Evolutionary conservation across 2,888 invertebrate species (phyloP), one percentile per base, ranked within the genome.

Genomic region (Drosophila austrosaltans): DNA sequence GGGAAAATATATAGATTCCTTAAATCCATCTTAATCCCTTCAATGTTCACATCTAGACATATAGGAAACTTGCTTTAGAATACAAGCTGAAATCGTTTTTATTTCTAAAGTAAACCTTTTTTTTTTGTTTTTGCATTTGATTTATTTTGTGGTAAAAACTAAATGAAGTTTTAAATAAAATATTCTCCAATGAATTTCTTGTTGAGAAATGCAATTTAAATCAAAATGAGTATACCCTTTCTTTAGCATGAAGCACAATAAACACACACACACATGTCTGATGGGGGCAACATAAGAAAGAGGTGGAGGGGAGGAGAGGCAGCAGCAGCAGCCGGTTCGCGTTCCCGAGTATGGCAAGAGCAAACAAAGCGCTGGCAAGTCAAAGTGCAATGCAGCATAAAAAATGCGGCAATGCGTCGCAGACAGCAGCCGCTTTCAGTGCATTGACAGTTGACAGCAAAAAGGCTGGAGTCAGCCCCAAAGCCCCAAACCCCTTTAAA

Each of bases 391-490:
- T 77, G 84, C 77, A 72, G 84, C 79, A 84, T 86, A 86, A 88
- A 84, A 84, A 84, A 79, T 88, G 78, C 82, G 82, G 72, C 75
- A 73, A 42, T 57, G 61, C 40, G 68, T 25, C 32, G 63, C 63
- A 28, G 58, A 40, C 54, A 81, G 63, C 77, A 65, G 71, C 72
- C 72, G 76, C 74, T 72, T 67, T 66, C 75, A 83, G 89, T 80
- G 82, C 89, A 82, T 89, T 85, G 85, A 86, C 85, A 86, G 87
- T 80, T 86, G 85, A 89, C 85, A 86, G 89, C 89, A 72, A 69
- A 84, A 76, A 66, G 78, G 69, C 69, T 59, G 66, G 48, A 42
- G 63, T 61, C 62, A 60, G 67, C 66, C 63, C 56, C 67, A 48
- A 25, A 25, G 12, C 48, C 48, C 16, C 48, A 48, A 48, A 12